These are phyloP conservation scores for Apotomis capreana DNA, from an alignment of 2,888 invertebrate genomes.

Conservation along the genomic window DNA sequence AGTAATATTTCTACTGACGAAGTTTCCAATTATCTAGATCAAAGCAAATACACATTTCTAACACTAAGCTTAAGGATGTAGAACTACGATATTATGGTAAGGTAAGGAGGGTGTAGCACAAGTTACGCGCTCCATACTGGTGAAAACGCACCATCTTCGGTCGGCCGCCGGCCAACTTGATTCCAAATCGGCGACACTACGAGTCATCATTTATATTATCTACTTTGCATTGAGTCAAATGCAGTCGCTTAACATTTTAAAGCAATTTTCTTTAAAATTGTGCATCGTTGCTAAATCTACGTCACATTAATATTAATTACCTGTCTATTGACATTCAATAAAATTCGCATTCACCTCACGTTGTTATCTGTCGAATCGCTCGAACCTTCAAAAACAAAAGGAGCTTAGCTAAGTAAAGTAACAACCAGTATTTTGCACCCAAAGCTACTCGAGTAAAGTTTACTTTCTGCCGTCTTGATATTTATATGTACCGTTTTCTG, in stretches of 20 bases:
- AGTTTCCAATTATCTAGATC: not conserved
- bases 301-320: constrained; percentile 10
- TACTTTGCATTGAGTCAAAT: too few relatives aligned
- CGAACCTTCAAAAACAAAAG: not conserved
- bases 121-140: too few relatives aligned
- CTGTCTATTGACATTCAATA: constrained; percentile 19
- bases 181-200: too few relatives aligned
- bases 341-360: constrained; percentile 21
- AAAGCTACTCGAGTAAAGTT: not conserved
- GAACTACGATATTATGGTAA: too few relatives aligned
- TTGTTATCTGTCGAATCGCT: not conserved
- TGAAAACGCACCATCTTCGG: too few relatives aligned
- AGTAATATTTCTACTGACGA: constrained; percentile 4
- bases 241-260: too few relatives aligned
- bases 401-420: not conserved
- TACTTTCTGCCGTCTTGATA: not conserved
- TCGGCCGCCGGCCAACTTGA: too few relatives aligned
- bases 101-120: too few relatives aligned
- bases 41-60: not conserved
- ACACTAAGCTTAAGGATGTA: not conserved
- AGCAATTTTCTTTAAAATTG: too few relatives aligned
- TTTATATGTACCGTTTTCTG: not conserved
- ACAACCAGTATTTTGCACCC: not conserved
- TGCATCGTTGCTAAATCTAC: not conserved
- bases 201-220: too few relatives aligned